Evolutionary conservation across 2,797 vertebrate genomes (phyloP), one percentile per base, ranked within the genome.

Genomic region (Gymnodraco acuticeps): DNA sequence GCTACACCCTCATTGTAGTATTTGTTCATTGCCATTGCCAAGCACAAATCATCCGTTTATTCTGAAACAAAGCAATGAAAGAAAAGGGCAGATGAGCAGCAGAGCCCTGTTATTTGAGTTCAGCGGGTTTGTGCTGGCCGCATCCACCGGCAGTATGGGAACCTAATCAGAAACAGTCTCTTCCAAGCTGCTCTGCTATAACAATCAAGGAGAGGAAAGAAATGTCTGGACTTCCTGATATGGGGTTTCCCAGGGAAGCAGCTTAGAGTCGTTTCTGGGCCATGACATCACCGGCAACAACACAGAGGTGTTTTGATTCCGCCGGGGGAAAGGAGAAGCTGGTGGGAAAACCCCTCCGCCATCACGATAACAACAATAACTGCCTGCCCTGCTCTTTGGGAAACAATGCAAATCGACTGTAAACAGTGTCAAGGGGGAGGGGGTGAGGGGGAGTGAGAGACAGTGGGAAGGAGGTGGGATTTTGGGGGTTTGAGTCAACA

Each of bases 201-300:
- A 92, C 88, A 92, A 93, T 93, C 85, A 89, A 74, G 59, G 15
- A 67, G 65, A 43, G 64, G n/a, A 17, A 27, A 47, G 42, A 20
- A 60, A 61, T 78, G 17, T 67, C 77, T 84, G 76, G 71, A 88
- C 87, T 89, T 91, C 92, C 89, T 92, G 90, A 83, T 87, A 82
- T 86, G 88, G 91, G 92, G 84, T 91, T 94, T 92, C 92, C 90
- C 90, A 90, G 82, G 89, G 88, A 90, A 91, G 79, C 82, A 70
- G 90, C 88, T 90, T 82, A 87, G 65, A 88, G 85, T 80, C 5
- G 74, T 90, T 90, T 91, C 82, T 92, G 83, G 73, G 85, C 84
- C 87, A 89, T 94, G 91, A 94, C 91, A 92, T 93, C 92, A 93
- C 74, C 82, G 64, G 69, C 70, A 83, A 79, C 67, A 71, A 86